Base-by-base conservation (phyloP, 2,888 invertebrate species). In the Drosophila melanosoma region DNA sequence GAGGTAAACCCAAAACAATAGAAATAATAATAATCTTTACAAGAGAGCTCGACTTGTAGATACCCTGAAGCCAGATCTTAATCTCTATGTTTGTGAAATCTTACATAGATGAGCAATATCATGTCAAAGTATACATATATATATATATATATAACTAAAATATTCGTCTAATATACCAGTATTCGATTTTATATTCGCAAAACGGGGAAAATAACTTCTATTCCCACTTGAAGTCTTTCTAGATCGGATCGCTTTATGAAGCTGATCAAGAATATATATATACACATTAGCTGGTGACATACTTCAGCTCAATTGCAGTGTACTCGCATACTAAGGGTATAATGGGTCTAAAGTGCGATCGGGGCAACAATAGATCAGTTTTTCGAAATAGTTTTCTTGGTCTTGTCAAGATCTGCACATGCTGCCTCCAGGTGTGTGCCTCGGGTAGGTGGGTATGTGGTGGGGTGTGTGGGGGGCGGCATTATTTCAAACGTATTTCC, bases 401-500 rank as follows among this genome's bases (percentile, higher is more conserved):
- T 42, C 40, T 54, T 29, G 54, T 15, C 32, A 38, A 68, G 74
- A 77, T 79, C 79, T 77, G 61, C 56, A 56, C 54, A 32, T 29
- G 23, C 66, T 56, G 67, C 66, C 75, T 73, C 26, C 60, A 29
- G 12, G 12, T 35, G 36, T 32, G 57, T 29, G 51, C 36, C 49
- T 35, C 20, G 54, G 23, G 33, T 49, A 15, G 15, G 35, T 2
- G 26, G 6, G 17, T 7, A 33, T 1, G 2, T 15, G 57, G 53
- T 53, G 52, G 20, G 38, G 35, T 12, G 35, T 20, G 7, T 26
- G 52, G 20, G 20, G 26, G 53, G 53, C 82, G 82, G 82, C 78
- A 57, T 38, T 62, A 82, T 85, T 85, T 82, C 82, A 82, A 84
- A 76, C 64, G 82, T 65, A 74, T 83, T 82, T 77, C 42, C 12